A percentile compares a stretch with the other conserved stretches of the same genome.
phyloP scores from a whole-genome alignment of 2,888 invertebrate species.

The Timandra comae region DNA sequence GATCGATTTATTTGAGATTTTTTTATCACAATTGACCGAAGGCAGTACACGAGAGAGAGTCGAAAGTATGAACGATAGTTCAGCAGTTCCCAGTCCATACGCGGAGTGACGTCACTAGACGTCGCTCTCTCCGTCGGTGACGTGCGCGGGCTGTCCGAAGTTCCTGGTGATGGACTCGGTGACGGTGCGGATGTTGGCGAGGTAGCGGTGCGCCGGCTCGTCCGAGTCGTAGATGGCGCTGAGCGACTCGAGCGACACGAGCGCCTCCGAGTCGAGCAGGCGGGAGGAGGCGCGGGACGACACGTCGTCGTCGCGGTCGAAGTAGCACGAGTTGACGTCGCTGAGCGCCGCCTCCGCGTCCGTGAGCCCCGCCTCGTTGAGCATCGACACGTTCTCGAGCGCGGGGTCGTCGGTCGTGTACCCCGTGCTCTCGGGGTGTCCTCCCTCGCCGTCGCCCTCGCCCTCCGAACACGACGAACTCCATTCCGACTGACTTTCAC shows the following conservation, averaged over 20 bases:
- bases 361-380: slow-evolving; percentile 90
- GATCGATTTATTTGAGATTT: slow-evolving; percentile 37
- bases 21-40: slow-evolving; percentile 47
- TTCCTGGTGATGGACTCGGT: slow-evolving; percentile 86
- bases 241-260: slow-evolving; percentile 86
- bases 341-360: slow-evolving; percentile 92
- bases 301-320: slow-evolving; percentile 84
- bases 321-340: slow-evolving; percentile 90
- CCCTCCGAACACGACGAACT: slow-evolving; percentile 79
- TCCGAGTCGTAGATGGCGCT: slow-evolving; percentile 89
- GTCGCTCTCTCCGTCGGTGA: slow-evolving; percentile 82
- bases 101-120: slow-evolving; percentile 52
- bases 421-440: slow-evolving; percentile 83
- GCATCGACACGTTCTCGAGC: slow-evolving; percentile 88
- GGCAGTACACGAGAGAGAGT: slow-evolving; percentile 29
- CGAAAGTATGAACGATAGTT: slow-evolving; percentile 11
- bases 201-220: slow-evolving; percentile 79
- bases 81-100: slow-evolving; percentile 14
- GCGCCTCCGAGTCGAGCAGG: slow-evolving; percentile 85
- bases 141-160: slow-evolving; percentile 82
- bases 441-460: slow-evolving; percentile 63
- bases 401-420: slow-evolving; percentile 93
- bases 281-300: slow-evolving; percentile 90
- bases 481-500: slow-evolving; percentile 90
- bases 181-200: slow-evolving; percentile 85